Evolutionary conservation across 2,113 vertebrate genomes (phyloP), one percentile per base, ranked within the genome.

Genomic region (Brachyhypopomus gauderio): DNA sequence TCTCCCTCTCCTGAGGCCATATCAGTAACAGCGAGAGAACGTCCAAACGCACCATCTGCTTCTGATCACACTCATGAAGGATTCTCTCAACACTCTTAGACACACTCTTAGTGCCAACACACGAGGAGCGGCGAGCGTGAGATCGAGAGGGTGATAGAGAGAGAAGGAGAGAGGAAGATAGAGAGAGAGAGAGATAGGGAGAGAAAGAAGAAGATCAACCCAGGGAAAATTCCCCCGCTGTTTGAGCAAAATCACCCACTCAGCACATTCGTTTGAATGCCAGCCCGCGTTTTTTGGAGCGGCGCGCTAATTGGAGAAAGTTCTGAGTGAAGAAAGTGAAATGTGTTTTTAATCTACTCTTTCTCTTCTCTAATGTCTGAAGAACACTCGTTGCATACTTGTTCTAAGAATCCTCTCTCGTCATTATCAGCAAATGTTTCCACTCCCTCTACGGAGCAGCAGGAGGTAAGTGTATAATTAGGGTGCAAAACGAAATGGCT

Each of bases 361-460:
- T 55, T 22, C 55, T 36, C 58, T 60, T 62, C 82, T 75, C 20
- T 67, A 82, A 72, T 78, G 72, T 82, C 66, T 64, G 41, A 85
- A 77, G 48, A 48, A 64, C 56, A 34, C 55, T 75, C 45, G 19
- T 62, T 75, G 76, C 71, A 60, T 55, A 79, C 85, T 85, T 63
- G 70, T 83, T 80, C 72, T 72, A 79, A 77, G 82, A 80, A 80
- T 77, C 22, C 81, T 84, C 78, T 86, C 80, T 79, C 76, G 76
- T 86, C 86, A 88, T 88, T 88, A 90, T 81, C 72, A 69, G 75
- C 80, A 86, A 89, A 87, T 83, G 81, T 82, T 76, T 84, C 75
- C 75, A 72, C 80, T 85, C 80, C 72, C 73, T 67, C 79, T 73
- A 80, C 85, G 72, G 73, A 75, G 63, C 87, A 86, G 88, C 86